These are phyloP conservation scores for Trichonephila inaurata DNA, from an alignment of 1,140 invertebrate genomes.

Conservation along the genomic window DNA sequence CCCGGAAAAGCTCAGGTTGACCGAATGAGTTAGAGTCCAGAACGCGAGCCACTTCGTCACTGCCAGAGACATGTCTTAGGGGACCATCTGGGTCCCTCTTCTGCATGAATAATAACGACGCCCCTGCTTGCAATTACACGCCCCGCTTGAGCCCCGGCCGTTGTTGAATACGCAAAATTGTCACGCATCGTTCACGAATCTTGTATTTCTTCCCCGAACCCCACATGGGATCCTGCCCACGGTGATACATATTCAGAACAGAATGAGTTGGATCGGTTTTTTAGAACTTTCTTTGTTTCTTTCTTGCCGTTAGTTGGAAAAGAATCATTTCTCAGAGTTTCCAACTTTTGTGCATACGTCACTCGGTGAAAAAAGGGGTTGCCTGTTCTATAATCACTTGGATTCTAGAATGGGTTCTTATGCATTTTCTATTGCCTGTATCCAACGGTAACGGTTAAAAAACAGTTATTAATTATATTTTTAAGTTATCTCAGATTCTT, in stretches of 20 bases:
- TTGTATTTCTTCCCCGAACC: background rate
- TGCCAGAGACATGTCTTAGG: constrained; percentile 46
- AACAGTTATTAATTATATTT: no score
- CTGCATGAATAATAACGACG: constrained; percentile 67
- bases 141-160: constrained; percentile 56
- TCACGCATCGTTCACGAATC: constrained; percentile 45
- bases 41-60: constrained; percentile 48
- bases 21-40: constrained; percentile 32
- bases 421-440: no score
- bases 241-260: constrained; percentile 47
- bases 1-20: background rate
- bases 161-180: constrained; percentile 66
- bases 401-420: no score
- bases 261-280: background rate
- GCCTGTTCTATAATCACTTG: background rate
- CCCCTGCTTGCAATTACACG: constrained; percentile 62
- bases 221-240: background rate
- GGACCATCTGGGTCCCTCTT: constrained; percentile 58
- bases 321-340: constrained; percentile 38
- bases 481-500: no score
- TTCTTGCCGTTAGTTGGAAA: background rate
- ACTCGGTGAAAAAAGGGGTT: background rate
- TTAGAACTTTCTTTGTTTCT: background rate
- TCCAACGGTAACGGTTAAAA: no score
- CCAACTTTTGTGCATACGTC: background rate